Conservation (phyloP, 1,140 invertebrate genomes). For the Lysiphlebus fabarum region DNA sequence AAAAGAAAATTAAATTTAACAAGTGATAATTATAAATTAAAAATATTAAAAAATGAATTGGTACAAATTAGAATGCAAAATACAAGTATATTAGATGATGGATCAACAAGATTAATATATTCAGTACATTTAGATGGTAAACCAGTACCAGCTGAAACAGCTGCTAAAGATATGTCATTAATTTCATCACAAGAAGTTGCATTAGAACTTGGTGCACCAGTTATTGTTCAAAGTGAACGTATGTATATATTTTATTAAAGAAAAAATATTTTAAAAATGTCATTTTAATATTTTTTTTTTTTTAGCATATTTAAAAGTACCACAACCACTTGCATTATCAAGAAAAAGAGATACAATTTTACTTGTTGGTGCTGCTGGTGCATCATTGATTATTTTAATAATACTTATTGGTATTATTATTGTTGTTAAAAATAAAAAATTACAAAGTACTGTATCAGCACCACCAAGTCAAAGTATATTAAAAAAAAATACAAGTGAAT, state of each 20-base stretch:
- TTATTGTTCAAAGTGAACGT: conserved; percentile 83
- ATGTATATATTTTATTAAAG: conserved; percentile 42
- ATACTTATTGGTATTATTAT: conserved; percentile 62
- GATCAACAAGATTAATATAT: conserved; percentile 62
- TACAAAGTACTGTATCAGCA: conserved; percentile 40
- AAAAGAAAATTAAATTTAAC: conserved; percentile 16
- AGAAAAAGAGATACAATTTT: conserved; percentile 62
- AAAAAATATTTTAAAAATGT: conserved; percentile 3
- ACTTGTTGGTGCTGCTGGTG: conserved; percentile 61
- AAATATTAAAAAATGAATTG: conserved; percentile 30
- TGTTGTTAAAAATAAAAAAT: conserved; percentile 59
- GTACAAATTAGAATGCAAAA: conserved; percentile 54
- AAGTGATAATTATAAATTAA: conserved; percentile 27
- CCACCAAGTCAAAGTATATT: conserved; percentile 39
- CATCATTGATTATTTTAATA: conserved; percentile 63
- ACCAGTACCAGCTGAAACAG: conserved; percentile 72
- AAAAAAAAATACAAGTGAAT: conserved; percentile 44
- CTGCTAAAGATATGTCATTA: conserved; percentile 74
- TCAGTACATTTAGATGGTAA: conserved; percentile 73
- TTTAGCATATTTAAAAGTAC: conserved; percentile 68
- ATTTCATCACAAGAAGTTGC: conserved; percentile 71
- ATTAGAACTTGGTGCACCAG: conserved; percentile 67
- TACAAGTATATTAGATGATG: conserved; percentile 36
- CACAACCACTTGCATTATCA: conserved; percentile 62
- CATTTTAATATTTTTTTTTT: not conserved